phyloP scores from a whole-genome alignment of 2,888 invertebrate genomes.

The Spodoptera littoralis region DNA sequence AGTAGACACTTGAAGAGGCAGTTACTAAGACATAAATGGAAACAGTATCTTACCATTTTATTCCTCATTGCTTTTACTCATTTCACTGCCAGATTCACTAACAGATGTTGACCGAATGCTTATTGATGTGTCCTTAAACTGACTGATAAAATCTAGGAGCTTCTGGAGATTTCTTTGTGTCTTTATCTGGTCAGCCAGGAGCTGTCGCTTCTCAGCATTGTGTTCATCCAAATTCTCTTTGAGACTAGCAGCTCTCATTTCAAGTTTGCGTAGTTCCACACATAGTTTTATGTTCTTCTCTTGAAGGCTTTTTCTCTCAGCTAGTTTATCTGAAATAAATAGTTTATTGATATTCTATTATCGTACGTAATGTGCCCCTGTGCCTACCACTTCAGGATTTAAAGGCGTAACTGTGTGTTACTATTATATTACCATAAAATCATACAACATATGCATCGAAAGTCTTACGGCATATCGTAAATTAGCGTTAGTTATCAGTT shows the following conservation, averaged over 20 bases:
- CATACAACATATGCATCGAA: too few species aligned
- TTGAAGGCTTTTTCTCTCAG: constrained; percentile 81
- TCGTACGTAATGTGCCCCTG: too few species aligned
- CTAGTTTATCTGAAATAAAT: constrained; percentile 77
- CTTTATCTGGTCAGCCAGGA: constrained; percentile 83
- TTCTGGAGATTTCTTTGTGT: constrained; percentile 85
- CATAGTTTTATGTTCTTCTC: constrained; percentile 84
- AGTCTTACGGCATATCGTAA: too few species aligned
- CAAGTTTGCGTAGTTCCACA: constrained; percentile 81
- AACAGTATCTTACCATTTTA: constrained; percentile 63
- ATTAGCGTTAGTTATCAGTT: too few species aligned
- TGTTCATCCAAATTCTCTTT: constrained; percentile 85
- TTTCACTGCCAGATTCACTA: constrained; percentile 81
- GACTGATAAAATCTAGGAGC: constrained; percentile 85
- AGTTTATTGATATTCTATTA: not conserved
- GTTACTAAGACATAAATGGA: not conserved
- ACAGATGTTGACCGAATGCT: constrained; percentile 78
- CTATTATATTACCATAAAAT: too few species aligned
- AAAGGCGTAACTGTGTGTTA: too few species aligned
- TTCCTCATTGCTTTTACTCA: constrained; percentile 84
- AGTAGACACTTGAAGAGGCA: too few species aligned
- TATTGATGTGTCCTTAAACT: constrained; percentile 84
- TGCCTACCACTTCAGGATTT: too few species aligned
- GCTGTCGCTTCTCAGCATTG: constrained; percentile 82
- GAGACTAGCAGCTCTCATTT: constrained; percentile 79